Conservation (phyloP, 2,888 invertebrate species). For the Trichacis sp. region DNA sequence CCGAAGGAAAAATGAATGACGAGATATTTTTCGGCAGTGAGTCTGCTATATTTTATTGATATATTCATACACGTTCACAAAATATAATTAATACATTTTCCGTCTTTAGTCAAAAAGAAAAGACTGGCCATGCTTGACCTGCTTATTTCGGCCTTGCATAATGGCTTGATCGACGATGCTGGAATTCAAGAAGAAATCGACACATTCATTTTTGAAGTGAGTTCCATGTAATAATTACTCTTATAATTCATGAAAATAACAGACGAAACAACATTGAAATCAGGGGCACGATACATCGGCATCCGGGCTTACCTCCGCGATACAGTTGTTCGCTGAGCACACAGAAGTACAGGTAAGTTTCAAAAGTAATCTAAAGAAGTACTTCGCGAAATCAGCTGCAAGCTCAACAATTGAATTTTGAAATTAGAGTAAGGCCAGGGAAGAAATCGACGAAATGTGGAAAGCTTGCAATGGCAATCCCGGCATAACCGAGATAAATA, state of each 20-base stretch:
- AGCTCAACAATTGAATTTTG: too few species aligned
- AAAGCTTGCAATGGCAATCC: constrained; percentile 70
- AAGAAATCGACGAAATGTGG: constrained; percentile 63
- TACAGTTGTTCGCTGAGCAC: constrained; percentile 69
- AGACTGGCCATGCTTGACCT: constrained; percentile 47
- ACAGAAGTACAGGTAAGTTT: neutral
- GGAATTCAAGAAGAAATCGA: constrained; percentile 49
- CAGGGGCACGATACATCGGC: constrained; percentile 77
- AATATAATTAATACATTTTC: too few species aligned
- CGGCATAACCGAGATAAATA: constrained; percentile 73
- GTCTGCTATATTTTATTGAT: too few species aligned
- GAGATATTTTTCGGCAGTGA: neutral
- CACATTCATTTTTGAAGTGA: constrained; percentile 49
- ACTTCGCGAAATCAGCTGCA: too few species aligned
- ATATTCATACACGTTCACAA: neutral
- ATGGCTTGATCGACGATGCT: constrained; percentile 36
- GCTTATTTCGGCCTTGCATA: constrained; percentile 36
- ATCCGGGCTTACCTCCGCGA: constrained; percentile 70
- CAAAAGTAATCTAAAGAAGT: neutral
- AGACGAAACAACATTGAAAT: too few species aligned
- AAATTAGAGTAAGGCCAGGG: constrained; percentile 31
- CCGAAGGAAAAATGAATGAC: too few species aligned
- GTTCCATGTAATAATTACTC: too few species aligned
- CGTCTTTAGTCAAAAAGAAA: constrained; percentile 30
- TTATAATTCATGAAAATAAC: too few species aligned